phyloP scores from a whole-genome alignment of 2,797 vertebrate genomes.

The Macrochelys suwanniensis region DNA sequence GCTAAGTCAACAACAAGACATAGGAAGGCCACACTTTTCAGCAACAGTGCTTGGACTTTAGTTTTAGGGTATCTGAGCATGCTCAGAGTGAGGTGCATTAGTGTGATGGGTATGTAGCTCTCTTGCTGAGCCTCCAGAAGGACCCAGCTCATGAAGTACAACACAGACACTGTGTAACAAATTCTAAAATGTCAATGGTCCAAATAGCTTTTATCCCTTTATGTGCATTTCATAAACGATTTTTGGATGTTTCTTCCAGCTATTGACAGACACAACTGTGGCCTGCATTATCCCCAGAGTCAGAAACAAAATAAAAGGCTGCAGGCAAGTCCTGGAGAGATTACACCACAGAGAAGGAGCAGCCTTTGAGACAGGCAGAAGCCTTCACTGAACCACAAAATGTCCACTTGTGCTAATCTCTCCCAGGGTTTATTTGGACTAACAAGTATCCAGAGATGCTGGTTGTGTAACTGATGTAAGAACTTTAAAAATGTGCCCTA shows the following conservation, averaged over 20 bases:
- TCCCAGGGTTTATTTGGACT: not conserved
- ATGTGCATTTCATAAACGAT: not conserved
- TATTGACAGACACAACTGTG: not conserved
- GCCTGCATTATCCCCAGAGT: constrained; percentile 17
- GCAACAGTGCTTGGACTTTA: not conserved
- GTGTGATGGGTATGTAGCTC: not conserved
- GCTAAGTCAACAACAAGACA: not conserved
- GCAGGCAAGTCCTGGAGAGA: constrained; percentile 32
- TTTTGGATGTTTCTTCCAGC: constrained; percentile 3
- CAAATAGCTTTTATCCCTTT: not conserved
- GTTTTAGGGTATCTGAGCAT: not conserved
- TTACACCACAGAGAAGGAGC: not conserved
- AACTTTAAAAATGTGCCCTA: not conserved
- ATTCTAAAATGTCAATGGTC: not conserved
- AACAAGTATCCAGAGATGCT: not conserved
- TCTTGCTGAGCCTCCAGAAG: not conserved
- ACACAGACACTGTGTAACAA: not conserved
- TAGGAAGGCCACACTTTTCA: not conserved
- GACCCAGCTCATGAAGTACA: not conserved
- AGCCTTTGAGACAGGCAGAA: not conserved
- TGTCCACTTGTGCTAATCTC: constrained; percentile 8
- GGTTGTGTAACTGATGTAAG: constrained; percentile 8
- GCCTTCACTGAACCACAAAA: constrained; percentile 1
- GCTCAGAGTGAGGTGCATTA: not conserved
- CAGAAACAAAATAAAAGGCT: constrained; percentile 31